A percentile compares a stretch with the other conserved stretches of the same genome.
These are phyloP conservation scores for Clupea harengus DNA, from an alignment of 2,113 vertebrate genomes.

Conservation along the genomic window DNA sequence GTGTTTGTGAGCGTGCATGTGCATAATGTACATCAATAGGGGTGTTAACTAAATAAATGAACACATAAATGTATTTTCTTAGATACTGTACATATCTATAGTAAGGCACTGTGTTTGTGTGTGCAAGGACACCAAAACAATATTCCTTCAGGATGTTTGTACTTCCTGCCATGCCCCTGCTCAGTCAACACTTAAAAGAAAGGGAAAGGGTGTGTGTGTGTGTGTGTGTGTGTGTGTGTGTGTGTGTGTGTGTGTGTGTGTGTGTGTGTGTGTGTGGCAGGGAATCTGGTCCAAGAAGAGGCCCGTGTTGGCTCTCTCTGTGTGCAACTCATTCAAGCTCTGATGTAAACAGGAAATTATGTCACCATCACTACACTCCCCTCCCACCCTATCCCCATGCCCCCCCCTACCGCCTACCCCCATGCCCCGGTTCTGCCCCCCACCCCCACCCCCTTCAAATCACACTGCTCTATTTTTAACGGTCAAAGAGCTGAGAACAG, in stretches of 20 bases:
- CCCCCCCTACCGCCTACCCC: background rate
- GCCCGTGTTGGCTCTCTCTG: constrained; percentile 24
- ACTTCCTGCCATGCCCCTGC: background rate
- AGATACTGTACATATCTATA: background rate
- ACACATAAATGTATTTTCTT: background rate
- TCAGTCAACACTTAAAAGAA: constrained; percentile 13
- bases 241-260: constrained; percentile 23
- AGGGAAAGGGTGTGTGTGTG: constrained; percentile 7
- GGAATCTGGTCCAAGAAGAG: background rate
- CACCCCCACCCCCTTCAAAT: background rate
- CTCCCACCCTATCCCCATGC: background rate
- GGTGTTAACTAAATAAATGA: background rate
- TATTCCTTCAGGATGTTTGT: background rate
- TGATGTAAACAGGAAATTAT: constrained; percentile 56
- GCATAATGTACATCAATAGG: too few relatives aligned
- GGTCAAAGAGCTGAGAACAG: background rate
- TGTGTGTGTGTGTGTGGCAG: constrained; percentile 15
- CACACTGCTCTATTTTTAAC: constrained; percentile 14
- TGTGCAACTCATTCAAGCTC: constrained; percentile 30
- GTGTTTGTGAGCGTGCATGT: too few relatives aligned
- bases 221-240: constrained; percentile 29
- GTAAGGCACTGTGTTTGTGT: background rate
- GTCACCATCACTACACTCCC: constrained; percentile 21
- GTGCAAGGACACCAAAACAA: background rate
- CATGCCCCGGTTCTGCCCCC: constrained; percentile 19